phyloP scores from a whole-genome alignment of 2,797 vertebrate genomes.

The Chromis chromis region DNA sequence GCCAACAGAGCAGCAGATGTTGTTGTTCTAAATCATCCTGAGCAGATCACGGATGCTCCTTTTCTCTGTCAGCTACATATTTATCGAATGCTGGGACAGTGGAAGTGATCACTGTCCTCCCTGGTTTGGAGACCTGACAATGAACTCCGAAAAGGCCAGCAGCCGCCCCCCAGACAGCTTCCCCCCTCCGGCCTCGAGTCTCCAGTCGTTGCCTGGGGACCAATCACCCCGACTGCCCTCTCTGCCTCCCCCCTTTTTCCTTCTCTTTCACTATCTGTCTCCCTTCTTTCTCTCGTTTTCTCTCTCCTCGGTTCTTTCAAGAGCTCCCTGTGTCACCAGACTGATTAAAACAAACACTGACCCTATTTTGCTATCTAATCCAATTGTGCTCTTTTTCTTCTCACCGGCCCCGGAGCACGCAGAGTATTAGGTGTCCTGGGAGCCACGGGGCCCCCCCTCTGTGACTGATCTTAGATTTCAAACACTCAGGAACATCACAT shows the following conservation, averaged over 20 bases:
- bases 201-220: slow-evolving; percentile 78
- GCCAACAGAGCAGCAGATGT: slow-evolving; percentile 45
- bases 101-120: slow-evolving; percentile 65
- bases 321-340: slow-evolving; percentile 90
- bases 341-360: slow-evolving; percentile 95
- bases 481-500: slow-evolving; percentile 83
- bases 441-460: slow-evolving; percentile 72
- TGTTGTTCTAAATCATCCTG: slow-evolving; percentile 25
- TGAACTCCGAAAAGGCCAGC: slow-evolving; percentile 81
- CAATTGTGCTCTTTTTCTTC: slow-evolving; percentile 89
- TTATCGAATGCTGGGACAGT: slow-evolving; percentile 27
- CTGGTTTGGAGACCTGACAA: slow-evolving; percentile 74
- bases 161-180: slow-evolving; percentile 74
- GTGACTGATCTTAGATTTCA: slow-evolving; percentile 86
- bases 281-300: slow-evolving; percentile 39
- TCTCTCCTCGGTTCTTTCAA: slow-evolving; percentile 81
- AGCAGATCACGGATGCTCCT: slow-evolving; percentile 22
- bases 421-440: slow-evolving; percentile 87
- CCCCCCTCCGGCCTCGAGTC: slow-evolving; percentile 75
- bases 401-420: slow-evolving; percentile 83
- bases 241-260: slow-evolving; percentile 50
- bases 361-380: slow-evolving; percentile 94
- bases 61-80: not conserved
- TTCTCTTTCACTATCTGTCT: slow-evolving; percentile 65
- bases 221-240: slow-evolving; percentile 81